phyloP scores from a whole-genome alignment of 2,888 invertebrate species.

The Belgica antarctica region DNA sequence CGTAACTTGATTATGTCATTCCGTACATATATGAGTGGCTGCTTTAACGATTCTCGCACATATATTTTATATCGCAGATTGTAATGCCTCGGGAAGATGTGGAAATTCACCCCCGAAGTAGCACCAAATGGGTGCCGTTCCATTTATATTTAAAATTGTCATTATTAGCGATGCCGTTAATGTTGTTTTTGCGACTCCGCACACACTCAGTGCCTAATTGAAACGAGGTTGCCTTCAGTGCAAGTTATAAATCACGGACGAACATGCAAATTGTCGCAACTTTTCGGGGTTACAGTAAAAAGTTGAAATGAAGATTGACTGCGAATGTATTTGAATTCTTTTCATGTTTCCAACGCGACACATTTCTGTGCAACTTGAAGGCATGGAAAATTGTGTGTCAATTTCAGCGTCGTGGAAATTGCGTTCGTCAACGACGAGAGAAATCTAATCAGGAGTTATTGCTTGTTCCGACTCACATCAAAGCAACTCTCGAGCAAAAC shows the following conservation, averaged over 20 bases:
- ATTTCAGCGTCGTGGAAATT: conserved; percentile 15
- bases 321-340: neutral
- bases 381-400: conserved; percentile 37
- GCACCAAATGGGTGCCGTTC: neutral
- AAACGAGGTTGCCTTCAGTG: neutral
- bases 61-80: conserved; percentile 22
- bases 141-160: conserved; percentile 31
- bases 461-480: conserved; percentile 4
- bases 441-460: conserved; percentile 9
- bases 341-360: neutral
- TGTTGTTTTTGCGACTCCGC: neutral
- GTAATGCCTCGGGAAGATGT: neutral
- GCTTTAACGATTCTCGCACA: conserved; percentile 8
- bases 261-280: neutral
- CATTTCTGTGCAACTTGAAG: conserved; percentile 30
- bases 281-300: conserved; percentile 8
- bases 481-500: conserved; percentile 2
- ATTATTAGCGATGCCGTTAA: conserved; percentile 22
- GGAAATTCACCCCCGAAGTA: neutral
- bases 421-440: neutral
- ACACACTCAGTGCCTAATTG: neutral
- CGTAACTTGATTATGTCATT: conserved; percentile 24
- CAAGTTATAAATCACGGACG: neutral
- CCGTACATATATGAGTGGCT: neutral
- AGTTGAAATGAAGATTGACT: conserved; percentile 38